Evolutionary conservation across 2,888 invertebrate genomes (phyloP), one percentile per base, ranked within the genome.

Genomic region (Spialia ferax): DNA sequence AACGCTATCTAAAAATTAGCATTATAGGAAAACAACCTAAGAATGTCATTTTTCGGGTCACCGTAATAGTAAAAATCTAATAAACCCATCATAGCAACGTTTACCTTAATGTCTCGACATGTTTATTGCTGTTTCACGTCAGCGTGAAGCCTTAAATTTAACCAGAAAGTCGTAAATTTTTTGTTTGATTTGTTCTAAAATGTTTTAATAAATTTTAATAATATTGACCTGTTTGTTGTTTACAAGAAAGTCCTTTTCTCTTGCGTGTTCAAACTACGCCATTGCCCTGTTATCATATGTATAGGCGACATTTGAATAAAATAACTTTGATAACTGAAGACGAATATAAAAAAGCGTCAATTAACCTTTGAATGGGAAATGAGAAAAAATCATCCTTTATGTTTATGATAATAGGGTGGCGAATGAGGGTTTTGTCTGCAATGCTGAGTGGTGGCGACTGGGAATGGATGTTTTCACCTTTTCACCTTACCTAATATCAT

Each of bases 51-150:
- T 42, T 54, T 66, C 59, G 15, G 65, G 65, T 66, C 65, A 60
- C n/a, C 7, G 26, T 23, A 52, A 52, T 66, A 66, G 52, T 60
- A 66, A 66, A 56, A 66, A 59, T 60, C 52, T 18, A 23, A 60
- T 45, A 50, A 65, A 45, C 35, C 26, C 35, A 50, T 66, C 65
- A 59, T 57, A 57, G 26, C 18, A 20, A 50, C 52, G 20, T 66
- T 66, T 52, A 20, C 52, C 59, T 65, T 42, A 60, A 60, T 45
- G 29, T 60, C 42, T 38, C 10, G 38, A 52, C 50, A 60, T 63
- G 38, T 66, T 66, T 66, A 66, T 66, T 52, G 60, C 15, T 42
- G 22, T 20, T 60, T 42, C 42, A 52, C 60, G 59, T 60, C 65
- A 66, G 11, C 26, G 52, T 60, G 38, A 60, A 66, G 59, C 20